These are phyloP conservation scores for Zaprionus lachaisei DNA, from an alignment of 1,140 invertebrate genomes.

Conservation along the genomic window DNA sequence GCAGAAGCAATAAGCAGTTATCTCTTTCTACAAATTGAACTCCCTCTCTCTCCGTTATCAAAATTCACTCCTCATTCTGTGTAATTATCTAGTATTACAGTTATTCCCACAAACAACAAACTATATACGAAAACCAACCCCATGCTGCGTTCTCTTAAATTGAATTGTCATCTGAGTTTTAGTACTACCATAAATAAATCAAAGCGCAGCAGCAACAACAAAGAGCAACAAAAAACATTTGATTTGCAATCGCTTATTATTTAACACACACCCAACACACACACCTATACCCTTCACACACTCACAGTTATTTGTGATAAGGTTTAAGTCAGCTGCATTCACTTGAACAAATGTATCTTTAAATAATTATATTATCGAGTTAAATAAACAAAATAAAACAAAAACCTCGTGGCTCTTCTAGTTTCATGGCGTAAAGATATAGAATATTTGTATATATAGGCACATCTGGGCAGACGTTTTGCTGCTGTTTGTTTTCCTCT, in stretches of 20 bases:
- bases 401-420: conserved; percentile 31
- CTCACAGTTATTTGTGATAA: conserved; percentile 65
- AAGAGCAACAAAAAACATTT: conserved; percentile 37
- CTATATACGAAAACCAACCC: neutral
- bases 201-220: conserved; percentile 57
- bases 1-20: conserved; percentile 85
- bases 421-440: conserved; percentile 29
- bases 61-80: conserved; percentile 31
- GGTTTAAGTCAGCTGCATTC: conserved; percentile 73
- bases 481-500: conserved; percentile 33
- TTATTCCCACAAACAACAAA: conserved; percentile 22
- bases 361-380: conserved; percentile 66
- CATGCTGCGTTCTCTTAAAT: conserved; percentile 35
- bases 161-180: conserved; percentile 59
- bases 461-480: conserved; percentile 17
- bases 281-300: conserved; percentile 20
- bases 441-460: conserved; percentile 4
- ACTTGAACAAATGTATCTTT: conserved; percentile 71
- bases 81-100: conserved; percentile 39
- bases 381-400: conserved; percentile 69
- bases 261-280: conserved; percentile 24
- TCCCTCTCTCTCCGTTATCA: conserved; percentile 39
- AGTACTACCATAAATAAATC: conserved; percentile 57
- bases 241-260: conserved; percentile 40
- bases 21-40: conserved; percentile 9